These are phyloP conservation scores for Procambarus clarkii DNA, from an alignment of 1,140 invertebrate genomes.

Conservation along the genomic window DNA sequence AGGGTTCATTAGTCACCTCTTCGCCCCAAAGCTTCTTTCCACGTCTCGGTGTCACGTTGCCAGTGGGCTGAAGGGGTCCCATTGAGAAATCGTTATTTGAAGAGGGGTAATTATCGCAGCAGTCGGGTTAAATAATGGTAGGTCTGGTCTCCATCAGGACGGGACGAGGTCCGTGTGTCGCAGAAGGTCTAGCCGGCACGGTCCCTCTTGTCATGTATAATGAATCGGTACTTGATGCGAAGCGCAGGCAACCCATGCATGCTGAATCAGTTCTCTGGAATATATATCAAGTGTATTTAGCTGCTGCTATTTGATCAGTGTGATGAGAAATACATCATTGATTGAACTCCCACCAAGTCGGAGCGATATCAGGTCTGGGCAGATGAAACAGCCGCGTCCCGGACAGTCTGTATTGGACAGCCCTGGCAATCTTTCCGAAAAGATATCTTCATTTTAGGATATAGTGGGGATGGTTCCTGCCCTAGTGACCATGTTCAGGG, in stretches of 20 bases:
- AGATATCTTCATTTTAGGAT: conserved; percentile 32
- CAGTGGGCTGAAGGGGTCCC: background rate
- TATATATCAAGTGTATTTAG: conserved; percentile 21
- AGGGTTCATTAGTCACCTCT: background rate
- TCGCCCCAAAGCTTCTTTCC: too few relatives aligned
- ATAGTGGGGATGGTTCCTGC: conserved; percentile 16
- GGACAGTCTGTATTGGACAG: conserved; percentile 4
- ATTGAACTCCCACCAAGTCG: conserved; percentile 15
- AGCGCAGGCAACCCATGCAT: conserved; percentile 33
- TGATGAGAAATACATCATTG: conserved; percentile 20
- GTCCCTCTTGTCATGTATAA: conserved; percentile 12
- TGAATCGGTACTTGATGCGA: conserved; percentile 37
- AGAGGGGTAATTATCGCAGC: background rate
- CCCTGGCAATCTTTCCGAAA: conserved; percentile 14
- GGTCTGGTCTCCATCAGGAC: background rate
- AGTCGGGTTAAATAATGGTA: background rate
- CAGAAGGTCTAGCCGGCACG: background rate
- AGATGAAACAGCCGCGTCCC: conserved; percentile 23
- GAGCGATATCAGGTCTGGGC: conserved; percentile 10
- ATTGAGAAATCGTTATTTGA: background rate
- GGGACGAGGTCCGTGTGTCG: background rate
- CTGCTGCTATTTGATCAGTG: conserved; percentile 16
- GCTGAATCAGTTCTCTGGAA: conserved; percentile 23
- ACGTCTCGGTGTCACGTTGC: background rate
- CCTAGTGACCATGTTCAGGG: background rate